phyloP scores from a whole-genome alignment of 2,888 invertebrate genomes.

The Cataglyphis altisquamis region DNA sequence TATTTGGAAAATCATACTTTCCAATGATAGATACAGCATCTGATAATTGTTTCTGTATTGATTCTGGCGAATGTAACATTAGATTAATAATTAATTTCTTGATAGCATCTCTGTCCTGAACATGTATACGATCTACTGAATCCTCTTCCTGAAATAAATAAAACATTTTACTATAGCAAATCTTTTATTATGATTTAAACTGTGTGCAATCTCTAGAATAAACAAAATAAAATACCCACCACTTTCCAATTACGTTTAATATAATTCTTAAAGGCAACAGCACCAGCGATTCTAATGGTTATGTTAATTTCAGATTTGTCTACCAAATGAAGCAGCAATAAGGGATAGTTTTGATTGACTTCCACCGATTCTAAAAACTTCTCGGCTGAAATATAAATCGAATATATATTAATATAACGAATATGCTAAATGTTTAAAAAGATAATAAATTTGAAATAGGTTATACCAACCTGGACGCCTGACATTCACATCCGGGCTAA shows the following conservation, averaged over 20 bases:
- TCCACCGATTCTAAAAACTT: slow-evolving; percentile 96
- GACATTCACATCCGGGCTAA: slow-evolving; percentile 93
- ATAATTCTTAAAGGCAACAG: slow-evolving; percentile 98
- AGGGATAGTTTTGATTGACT: slow-evolving; percentile 95
- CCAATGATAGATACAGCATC: slow-evolving; percentile 98
- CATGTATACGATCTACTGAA: slow-evolving; percentile 92
- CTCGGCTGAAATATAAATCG: slow-evolving; percentile 90
- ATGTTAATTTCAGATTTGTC: slow-evolving; percentile 93
- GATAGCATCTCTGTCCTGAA: slow-evolving; percentile 92
- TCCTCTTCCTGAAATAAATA: slow-evolving; percentile 89
- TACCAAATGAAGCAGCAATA: slow-evolving; percentile 94
- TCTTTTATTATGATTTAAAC: background rate
- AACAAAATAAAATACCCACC: slow-evolving; percentile 87
- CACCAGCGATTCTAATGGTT: slow-evolving; percentile 95
- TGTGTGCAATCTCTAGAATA: background rate
- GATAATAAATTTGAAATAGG: slow-evolving; percentile 49
- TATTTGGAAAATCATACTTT: slow-evolving; percentile 98
- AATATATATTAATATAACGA: background rate
- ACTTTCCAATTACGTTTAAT: slow-evolving; percentile 98
- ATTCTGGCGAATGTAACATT: slow-evolving; percentile 96
- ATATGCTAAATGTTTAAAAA: background rate
- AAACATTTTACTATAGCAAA: background rate
- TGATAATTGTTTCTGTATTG: slow-evolving; percentile 97
- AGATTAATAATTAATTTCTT: slow-evolving; percentile 95
- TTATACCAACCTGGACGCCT: slow-evolving; percentile 92